Base-by-base conservation (phyloP, 2,888 invertebrate genomes). In the Cryptocephalus primarius region DNA sequence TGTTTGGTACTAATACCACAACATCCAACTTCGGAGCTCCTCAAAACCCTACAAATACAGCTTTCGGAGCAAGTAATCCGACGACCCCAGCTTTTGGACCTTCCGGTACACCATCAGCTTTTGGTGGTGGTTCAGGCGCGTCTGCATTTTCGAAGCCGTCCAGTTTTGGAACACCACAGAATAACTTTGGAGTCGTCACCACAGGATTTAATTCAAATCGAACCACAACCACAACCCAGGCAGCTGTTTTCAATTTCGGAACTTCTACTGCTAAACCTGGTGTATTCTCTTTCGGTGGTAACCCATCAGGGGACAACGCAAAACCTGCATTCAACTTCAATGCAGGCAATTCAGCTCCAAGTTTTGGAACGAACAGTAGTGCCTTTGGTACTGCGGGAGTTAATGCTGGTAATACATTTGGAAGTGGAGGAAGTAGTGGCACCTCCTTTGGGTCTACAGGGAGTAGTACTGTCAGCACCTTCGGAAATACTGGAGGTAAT, bases 281-380 rank as follows among this genome's bases (percentile, higher is more conserved):
- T 0, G 52, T 56, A 22, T 57, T 57, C 43, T 51, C 54, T 8
- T 55, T 55, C 42, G 55, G 55, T 9, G 43, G 44, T 32, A 12
- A 42, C 1, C 34, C 48, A 8, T 41, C 49, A 8, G 45, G 44
- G 1, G 55, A 54, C 9, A 45, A 47, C 1, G 44, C 48, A 1
- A 57, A 56, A 14, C 53, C 51, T 1, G 48, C 39, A 9, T 56
- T 54, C 42, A 57, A 59, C 36, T 60, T 60, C 14, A 51, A 45
- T 14, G 43, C 47, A 8, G 52, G 54, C 6, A 44, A 43, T 40
- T 44, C 43, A 8, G 44, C 52, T 9, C 44, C 56, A 1, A 44
- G 47, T 33, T 57, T 58, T 38, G 56, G 54, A n/a, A 51, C 36
- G 22, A 22, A 22, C 6, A 22, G 51, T 40, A 43, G 52, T 9